A percentile compares a stretch with the other conserved stretches of the same genome.
These are phyloP conservation scores for Folsomia manolachei DNA, from an alignment of 2,888 invertebrate genomes.

Conservation along the genomic window DNA sequence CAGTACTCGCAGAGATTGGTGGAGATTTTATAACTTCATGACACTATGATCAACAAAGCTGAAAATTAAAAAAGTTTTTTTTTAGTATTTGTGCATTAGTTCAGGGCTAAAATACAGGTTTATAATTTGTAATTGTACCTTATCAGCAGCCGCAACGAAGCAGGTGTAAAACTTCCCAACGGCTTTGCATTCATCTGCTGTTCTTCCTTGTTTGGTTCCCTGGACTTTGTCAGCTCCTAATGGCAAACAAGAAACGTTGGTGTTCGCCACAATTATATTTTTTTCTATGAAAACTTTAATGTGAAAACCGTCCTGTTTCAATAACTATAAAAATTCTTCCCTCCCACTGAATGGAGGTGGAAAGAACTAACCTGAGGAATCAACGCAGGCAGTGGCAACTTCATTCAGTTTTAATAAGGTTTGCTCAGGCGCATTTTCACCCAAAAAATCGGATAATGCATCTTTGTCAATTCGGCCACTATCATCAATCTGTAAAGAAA, in stretches of 20 bases:
- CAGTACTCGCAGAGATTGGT: too few relatives aligned
- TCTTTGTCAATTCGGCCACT: conserved; percentile 39
- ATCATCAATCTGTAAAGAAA: conserved; percentile 31
- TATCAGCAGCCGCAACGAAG: conserved; percentile 34
- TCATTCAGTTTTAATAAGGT: conserved; percentile 39
- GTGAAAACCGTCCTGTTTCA: too few relatives aligned
- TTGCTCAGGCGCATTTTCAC: conserved; percentile 35
- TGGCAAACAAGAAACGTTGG: not conserved
- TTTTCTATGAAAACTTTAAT: too few relatives aligned
- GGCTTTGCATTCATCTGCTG: conserved; percentile 28
- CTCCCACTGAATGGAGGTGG: too few relatives aligned
- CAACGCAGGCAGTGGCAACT: conserved; percentile 34
- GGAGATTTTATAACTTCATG: too few relatives aligned
- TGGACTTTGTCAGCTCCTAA: conserved; percentile 31
- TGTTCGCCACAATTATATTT: not conserved
- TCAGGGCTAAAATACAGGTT: too few relatives aligned
- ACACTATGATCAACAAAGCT: not conserved
- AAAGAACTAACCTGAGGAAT: conserved; percentile 30
- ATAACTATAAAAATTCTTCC: too few relatives aligned
- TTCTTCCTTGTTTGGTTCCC: conserved; percentile 26
- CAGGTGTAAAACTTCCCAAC: conserved; percentile 36
- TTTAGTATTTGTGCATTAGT: too few relatives aligned
- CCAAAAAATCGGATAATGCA: conserved; percentile 37
- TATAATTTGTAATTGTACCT: conserved; percentile 20
- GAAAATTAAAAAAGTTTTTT: too few relatives aligned